A percentile compares a stretch with the other conserved stretches of the same genome.
These are phyloP conservation scores for Glaucomys volans DNA, from an alignment of 2,113 vertebrate species.

Conservation along the genomic window DNA sequence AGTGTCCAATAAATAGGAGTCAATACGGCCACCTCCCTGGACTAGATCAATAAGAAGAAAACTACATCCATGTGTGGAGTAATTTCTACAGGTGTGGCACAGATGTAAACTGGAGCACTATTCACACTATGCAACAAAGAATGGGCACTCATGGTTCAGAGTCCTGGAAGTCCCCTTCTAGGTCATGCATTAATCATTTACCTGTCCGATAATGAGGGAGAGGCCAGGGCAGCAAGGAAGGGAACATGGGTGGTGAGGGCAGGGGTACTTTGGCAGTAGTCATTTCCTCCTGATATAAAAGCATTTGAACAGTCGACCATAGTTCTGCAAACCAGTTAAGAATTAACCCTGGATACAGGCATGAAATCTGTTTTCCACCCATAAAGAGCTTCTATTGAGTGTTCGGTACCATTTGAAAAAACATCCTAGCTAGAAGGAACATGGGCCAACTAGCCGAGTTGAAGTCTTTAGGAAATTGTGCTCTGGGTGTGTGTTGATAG, in stretches of 20 bases:
- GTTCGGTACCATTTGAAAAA: background rate
- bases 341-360: background rate
- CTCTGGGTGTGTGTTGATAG: background rate
- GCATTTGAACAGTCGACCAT: background rate
- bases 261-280: background rate
- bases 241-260: fast-evolving
- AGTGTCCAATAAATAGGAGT: background rate
- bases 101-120: background rate
- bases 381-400: background rate
- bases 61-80: background rate
- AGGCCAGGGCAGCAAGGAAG: background rate
- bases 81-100: background rate
- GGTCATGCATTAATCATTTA: background rate
- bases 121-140: background rate
- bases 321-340: background rate
- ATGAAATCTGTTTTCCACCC: background rate
- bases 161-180: background rate
- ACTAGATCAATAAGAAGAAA: background rate
- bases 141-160: fast-evolving
- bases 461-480: background rate
- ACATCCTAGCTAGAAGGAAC: background rate
- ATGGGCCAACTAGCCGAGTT: background rate
- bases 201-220: background rate
- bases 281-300: background rate
- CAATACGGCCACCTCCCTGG: background rate